Percentiles rank a stretch among this genome's conserved stretches.
Evolutionary conservation across 2,113 vertebrate species (phyloP).

Genomic region (Stegastes partitus): DNA sequence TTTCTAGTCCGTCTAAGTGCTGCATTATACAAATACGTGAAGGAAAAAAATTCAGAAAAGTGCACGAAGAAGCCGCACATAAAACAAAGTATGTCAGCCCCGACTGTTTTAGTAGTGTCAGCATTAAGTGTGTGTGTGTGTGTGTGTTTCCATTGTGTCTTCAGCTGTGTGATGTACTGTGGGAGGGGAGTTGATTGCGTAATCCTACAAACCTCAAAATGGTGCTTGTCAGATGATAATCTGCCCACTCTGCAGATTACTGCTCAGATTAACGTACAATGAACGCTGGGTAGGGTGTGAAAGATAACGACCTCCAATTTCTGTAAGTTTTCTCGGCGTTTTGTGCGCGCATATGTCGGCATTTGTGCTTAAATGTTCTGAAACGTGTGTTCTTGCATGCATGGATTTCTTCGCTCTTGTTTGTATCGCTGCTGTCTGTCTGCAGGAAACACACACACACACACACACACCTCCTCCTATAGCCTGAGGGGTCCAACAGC

Average conservation of each 20-base stretch:
- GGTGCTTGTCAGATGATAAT: constrained; percentile 73
- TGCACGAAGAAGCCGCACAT: not conserved
- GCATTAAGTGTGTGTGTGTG: constrained; percentile 26
- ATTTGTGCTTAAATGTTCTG: not conserved
- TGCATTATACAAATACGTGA: not conserved
- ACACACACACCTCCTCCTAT: constrained; percentile 40
- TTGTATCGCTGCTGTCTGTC: constrained; percentile 34
- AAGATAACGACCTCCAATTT: constrained; percentile 59
- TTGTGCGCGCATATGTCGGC: not conserved
- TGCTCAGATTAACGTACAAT: constrained; percentile 72
- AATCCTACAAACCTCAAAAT: constrained; percentile 67
- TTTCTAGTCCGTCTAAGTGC: not conserved
- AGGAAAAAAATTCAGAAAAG: not conserved
- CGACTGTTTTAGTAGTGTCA: not conserved
- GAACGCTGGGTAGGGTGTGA: constrained; percentile 57
- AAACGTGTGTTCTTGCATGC: not conserved
- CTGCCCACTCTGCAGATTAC: constrained; percentile 76
- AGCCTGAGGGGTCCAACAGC: constrained; percentile 65
- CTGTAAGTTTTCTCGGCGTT: constrained; percentile 20
- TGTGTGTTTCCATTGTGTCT: constrained; percentile 56
- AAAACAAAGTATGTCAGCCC: constrained; percentile 22
- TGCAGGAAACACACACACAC: constrained; percentile 28
- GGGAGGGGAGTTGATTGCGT: constrained; percentile 61
- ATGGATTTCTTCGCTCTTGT: constrained; percentile 1
- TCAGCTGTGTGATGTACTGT: constrained; percentile 49